phyloP scores from a whole-genome alignment of 2,797 vertebrate genomes.

The Etheostoma perlongum region DNA sequence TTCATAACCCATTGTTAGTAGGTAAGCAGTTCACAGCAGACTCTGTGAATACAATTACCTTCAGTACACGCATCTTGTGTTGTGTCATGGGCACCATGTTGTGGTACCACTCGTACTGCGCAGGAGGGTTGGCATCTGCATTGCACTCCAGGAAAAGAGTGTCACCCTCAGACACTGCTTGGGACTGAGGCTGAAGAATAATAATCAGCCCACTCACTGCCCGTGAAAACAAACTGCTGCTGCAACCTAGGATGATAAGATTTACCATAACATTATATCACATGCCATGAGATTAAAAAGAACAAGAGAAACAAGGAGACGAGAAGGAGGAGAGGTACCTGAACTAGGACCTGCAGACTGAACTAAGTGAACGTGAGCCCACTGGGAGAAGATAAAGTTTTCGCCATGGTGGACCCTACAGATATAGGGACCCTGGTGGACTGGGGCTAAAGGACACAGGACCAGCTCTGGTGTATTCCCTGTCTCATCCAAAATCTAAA shows the following conservation, averaged over 20 bases:
- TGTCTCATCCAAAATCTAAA: constrained; percentile 79
- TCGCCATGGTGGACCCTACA: constrained; percentile 86
- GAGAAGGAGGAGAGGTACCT: constrained; percentile 63
- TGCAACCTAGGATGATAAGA: constrained; percentile 65
- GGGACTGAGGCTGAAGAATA: constrained; percentile 79
- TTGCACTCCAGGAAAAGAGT: constrained; percentile 82
- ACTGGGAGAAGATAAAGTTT: constrained; percentile 85
- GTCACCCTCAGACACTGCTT: constrained; percentile 83
- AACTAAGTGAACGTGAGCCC: constrained; percentile 81
- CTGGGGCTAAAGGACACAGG: constrained; percentile 55
- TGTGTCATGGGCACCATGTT: constrained; percentile 76
- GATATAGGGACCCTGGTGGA: constrained; percentile 84
- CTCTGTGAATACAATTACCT: constrained; percentile 70
- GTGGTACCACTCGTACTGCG: constrained; percentile 90
- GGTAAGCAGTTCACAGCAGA: not conserved
- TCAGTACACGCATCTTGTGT: constrained; percentile 69
- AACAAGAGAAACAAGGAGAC: not conserved
- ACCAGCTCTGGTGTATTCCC: constrained; percentile 80
- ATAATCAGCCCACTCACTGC: constrained; percentile 82
- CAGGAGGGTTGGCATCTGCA: constrained; percentile 85
- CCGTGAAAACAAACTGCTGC: constrained; percentile 74
- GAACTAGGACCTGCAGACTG: constrained; percentile 68
- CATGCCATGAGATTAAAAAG: not conserved
- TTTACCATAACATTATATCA: not conserved
- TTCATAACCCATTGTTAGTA: not conserved